Percentiles rank a stretch among this genome's conserved stretches.
phyloP scores from a whole-genome alignment of 2,797 vertebrate genomes.

The Eupleurogrammus muticus region DNA sequence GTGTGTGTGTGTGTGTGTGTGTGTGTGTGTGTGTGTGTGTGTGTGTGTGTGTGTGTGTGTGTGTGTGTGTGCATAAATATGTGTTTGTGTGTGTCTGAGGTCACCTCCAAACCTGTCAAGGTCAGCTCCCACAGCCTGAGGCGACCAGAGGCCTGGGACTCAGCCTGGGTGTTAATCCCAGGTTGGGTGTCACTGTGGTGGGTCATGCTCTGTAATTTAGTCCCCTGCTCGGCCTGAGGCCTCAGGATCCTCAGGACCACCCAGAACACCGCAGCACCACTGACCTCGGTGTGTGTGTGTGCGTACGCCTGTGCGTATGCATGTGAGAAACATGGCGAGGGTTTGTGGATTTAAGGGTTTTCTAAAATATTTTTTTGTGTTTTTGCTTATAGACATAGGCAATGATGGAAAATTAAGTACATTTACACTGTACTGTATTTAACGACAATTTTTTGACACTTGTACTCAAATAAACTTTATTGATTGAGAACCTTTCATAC shows the following conservation, averaged over 20 bases:
- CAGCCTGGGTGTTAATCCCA: conserved; percentile 74
- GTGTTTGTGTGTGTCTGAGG: conserved; percentile 43
- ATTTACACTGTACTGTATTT: no score
- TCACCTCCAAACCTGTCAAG: conserved; percentile 68
- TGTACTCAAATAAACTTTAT: no score
- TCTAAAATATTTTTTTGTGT: no score
- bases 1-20: conserved; percentile 23
- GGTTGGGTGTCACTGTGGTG: conserved; percentile 76
- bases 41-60: conserved; percentile 27
- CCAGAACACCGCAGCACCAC: conserved; percentile 49
- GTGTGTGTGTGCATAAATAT: no score
- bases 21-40: conserved; percentile 19
- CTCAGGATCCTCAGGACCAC: conserved; percentile 71
- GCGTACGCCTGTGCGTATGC: conserved; percentile 26
- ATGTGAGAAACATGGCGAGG: no score
- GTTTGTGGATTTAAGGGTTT: no score
- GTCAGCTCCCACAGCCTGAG: conserved; percentile 60
- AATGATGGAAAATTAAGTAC: no score
- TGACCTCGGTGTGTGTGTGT: conserved; percentile 46
- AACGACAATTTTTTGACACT: no score
- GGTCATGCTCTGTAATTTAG: conserved; percentile 76
- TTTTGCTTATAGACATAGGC: no score
- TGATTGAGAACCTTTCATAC: no score
- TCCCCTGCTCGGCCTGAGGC: conserved; percentile 69
- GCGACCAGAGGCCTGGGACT: conserved; percentile 58